Percentiles rank a stretch among this genome's conserved stretches.
These are phyloP conservation scores for Brachypalpus laphriformis DNA, from an alignment of 2,888 invertebrate species.

Conservation along the genomic window DNA sequence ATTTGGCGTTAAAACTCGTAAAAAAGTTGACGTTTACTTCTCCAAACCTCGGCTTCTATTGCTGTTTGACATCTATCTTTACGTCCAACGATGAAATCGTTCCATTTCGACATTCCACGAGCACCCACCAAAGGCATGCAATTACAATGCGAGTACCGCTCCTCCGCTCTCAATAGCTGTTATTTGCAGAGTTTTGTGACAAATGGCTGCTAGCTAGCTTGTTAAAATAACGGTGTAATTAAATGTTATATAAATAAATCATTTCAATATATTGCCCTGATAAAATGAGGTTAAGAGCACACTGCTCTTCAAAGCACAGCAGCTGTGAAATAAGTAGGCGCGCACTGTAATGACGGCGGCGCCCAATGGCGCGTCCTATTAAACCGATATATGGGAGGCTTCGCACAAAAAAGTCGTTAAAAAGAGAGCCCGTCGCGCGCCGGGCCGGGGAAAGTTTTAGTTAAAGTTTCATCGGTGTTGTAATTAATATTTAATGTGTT, in stretches of 20 bases:
- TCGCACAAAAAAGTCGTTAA: neutral
- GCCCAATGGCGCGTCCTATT: constrained; percentile 9
- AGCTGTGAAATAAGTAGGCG: constrained; percentile 8
- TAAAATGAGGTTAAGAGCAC: constrained; percentile 19
- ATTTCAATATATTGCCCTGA: constrained; percentile 32
- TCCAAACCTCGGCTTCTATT: neutral
- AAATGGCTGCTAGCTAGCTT: constrained; percentile 16
- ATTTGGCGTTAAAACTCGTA: constrained; percentile 56
- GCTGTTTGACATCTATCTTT: constrained; percentile 29
- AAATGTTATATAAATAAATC: constrained; percentile 57
- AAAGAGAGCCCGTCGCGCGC: neutral
- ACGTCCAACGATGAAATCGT: constrained; percentile 2
- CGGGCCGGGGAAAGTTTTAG: neutral
- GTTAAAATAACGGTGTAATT: constrained; percentile 58
- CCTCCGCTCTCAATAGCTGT: constrained; percentile 11
- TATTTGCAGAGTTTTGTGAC: constrained; percentile 46
- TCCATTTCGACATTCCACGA: neutral
- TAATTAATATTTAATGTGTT: constrained; percentile 59
- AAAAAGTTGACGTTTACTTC: constrained; percentile 27
- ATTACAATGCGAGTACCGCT: constrained; percentile 9
- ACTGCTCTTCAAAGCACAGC: neutral
- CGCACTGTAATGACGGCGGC: constrained; percentile 15
- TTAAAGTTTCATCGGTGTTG: constrained; percentile 25
- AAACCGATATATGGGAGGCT: constrained; percentile 4
- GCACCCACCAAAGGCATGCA: neutral